Evolutionary conservation across 2,888 invertebrate species (phyloP).

Genomic region (Lepetodrilus schrolli): DNA sequence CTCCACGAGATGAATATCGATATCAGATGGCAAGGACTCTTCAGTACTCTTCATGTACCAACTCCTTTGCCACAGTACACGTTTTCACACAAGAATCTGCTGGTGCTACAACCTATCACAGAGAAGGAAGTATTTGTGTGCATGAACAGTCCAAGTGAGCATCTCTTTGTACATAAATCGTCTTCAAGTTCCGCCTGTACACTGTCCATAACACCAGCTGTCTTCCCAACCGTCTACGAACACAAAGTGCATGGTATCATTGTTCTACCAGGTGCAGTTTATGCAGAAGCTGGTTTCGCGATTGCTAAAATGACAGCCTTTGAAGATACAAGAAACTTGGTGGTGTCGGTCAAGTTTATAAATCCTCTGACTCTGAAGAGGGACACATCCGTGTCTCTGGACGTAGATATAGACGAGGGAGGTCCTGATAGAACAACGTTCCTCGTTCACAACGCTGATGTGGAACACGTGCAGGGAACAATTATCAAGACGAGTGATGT

Average conservation of each 20-base stretch:
- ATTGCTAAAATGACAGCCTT: conserved; percentile 26
- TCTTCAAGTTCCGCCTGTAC: background rate
- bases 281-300: conserved; percentile 52
- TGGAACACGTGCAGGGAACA: too few species aligned
- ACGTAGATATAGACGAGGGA: background rate
- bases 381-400: background rate
- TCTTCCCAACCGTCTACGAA: conserved; percentile 43
- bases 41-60: too few species aligned
- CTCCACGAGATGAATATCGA: background rate
- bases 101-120: background rate
- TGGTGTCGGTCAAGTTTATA: background rate
- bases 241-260: conserved; percentile 37
- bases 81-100: background rate
- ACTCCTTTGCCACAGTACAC: background rate
- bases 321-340: background rate
- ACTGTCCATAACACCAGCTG: conserved; percentile 22
- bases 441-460: background rate
- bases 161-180: background rate
- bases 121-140: background rate
- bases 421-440: background rate
- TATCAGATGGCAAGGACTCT: background rate
- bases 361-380: background rate
- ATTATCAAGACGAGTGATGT: background rate
- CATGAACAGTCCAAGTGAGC: background rate
- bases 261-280: conserved; percentile 49